A percentile compares a stretch with the other conserved stretches of the same genome.
Evolutionary conservation across 2,888 invertebrate species (phyloP).

Genomic region (Pharmacophagus antenor): DNA sequence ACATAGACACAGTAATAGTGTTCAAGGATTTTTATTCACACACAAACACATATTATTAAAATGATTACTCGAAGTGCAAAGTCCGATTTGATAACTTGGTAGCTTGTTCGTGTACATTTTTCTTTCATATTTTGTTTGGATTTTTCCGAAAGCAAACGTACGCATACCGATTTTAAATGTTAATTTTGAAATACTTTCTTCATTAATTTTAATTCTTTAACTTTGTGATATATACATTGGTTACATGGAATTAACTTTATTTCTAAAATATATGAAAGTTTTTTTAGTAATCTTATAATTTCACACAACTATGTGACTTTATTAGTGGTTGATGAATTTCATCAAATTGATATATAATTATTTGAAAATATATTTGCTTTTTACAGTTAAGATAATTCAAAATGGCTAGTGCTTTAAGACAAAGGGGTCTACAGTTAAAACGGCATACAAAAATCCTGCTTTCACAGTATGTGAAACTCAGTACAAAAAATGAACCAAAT

Average conservation of each 20-base stretch:
- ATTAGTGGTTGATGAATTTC: background rate
- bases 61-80: constrained; percentile 27
- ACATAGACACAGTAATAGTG: constrained; percentile 7
- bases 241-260: no score
- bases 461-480: constrained; percentile 40
- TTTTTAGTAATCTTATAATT: no score
- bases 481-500: constrained; percentile 46
- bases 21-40: constrained; percentile 19
- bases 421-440: constrained; percentile 39
- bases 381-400: constrained; percentile 2
- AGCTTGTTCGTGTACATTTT: background rate
- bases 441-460: constrained; percentile 37
- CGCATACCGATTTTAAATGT: background rate
- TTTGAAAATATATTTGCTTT: background rate
- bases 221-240: no score
- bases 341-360: background rate
- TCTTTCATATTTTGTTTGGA: constrained; percentile 13
- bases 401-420: constrained; percentile 37
- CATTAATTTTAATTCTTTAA: background rate
- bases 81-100: constrained; percentile 26
- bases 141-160: constrained; percentile 9
- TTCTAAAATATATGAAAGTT: no score
- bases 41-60: constrained; percentile 21
- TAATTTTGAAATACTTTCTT: background rate
- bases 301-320: background rate